Evolutionary conservation across 2,113 vertebrate species (phyloP).

Genomic region (Opisthocomus hoazin): DNA sequence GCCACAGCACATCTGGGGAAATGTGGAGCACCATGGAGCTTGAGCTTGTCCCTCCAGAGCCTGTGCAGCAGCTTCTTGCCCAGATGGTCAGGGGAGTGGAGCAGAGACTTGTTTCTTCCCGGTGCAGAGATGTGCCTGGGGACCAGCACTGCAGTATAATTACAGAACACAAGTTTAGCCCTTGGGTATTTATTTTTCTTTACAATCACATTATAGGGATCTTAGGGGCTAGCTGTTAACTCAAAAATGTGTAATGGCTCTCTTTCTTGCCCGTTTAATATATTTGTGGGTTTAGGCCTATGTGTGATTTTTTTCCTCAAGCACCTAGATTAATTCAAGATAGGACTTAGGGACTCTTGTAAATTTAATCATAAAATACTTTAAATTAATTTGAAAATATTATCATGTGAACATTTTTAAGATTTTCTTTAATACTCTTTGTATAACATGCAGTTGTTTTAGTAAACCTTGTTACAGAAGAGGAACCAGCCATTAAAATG

Average conservation of each 20-base stretch:
- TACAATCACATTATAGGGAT: fast-evolving
- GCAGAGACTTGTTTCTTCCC: neutral
- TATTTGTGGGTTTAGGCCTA: neutral
- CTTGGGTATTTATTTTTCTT: neutral
- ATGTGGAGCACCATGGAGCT: fast-evolving
- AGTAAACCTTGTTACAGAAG: neutral
- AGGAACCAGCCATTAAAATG: neutral
- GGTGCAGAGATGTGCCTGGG: fast-evolving
- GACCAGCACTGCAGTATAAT: too few relatives aligned
- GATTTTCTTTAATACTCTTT: neutral
- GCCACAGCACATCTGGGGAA: neutral
- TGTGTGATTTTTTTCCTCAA: neutral
- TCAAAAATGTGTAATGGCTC: neutral
- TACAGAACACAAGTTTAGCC: neutral
- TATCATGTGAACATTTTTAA: neutral
- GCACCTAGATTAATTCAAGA: neutral
- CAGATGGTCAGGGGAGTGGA: neutral
- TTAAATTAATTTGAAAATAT: neutral
- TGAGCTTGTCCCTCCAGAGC: neutral
- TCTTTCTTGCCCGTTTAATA: neutral
- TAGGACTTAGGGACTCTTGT: neutral
- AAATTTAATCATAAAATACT: neutral
- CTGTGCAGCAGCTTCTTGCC: neutral
- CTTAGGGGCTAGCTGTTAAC: neutral
- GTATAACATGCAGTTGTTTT: neutral